Conservation (phyloP, 2,797 vertebrate species). For the Glyptemys insculpta region DNA sequence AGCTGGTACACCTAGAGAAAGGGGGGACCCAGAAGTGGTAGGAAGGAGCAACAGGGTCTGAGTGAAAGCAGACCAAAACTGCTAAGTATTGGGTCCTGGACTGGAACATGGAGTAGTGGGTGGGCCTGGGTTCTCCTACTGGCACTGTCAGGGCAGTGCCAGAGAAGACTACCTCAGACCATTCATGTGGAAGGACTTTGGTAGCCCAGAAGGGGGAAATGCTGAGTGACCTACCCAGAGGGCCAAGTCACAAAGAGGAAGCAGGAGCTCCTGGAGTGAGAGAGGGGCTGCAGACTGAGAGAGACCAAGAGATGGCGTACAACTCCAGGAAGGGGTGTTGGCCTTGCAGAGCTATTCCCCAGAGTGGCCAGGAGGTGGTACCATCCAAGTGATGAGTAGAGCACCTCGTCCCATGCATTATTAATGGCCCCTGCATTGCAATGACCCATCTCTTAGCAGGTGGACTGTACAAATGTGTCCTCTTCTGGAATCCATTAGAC, state of each 20-base stretch:
- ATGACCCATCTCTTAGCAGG: not conserved
- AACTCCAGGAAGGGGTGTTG: not conserved
- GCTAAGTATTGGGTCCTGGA: not conserved
- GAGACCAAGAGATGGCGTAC: not conserved
- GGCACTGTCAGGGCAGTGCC: not conserved
- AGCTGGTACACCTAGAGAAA: not conserved
- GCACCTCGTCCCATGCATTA: too few relatives aligned
- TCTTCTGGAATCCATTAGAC: not conserved
- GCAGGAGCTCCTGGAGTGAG: not conserved
- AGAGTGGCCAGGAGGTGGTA: not conserved
- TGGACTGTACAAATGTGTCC: not conserved
- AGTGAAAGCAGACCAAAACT: not conserved
- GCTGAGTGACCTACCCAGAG: not conserved
- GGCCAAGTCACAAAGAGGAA: not conserved
- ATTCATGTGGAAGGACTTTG: not conserved
- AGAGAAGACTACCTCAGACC: not conserved
- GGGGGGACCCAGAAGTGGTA: too few relatives aligned
- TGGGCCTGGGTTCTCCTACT: not conserved
- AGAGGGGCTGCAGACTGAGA: not conserved
- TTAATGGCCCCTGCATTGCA: not conserved
- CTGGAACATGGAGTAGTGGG: not conserved
- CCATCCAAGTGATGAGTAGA: not conserved
- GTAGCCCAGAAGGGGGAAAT: not conserved
- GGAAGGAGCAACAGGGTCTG: not conserved
- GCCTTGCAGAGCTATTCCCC: not conserved